Evolutionary conservation across 2,888 invertebrate genomes (phyloP).

Genomic region (Acholoe squamosa): DNA sequence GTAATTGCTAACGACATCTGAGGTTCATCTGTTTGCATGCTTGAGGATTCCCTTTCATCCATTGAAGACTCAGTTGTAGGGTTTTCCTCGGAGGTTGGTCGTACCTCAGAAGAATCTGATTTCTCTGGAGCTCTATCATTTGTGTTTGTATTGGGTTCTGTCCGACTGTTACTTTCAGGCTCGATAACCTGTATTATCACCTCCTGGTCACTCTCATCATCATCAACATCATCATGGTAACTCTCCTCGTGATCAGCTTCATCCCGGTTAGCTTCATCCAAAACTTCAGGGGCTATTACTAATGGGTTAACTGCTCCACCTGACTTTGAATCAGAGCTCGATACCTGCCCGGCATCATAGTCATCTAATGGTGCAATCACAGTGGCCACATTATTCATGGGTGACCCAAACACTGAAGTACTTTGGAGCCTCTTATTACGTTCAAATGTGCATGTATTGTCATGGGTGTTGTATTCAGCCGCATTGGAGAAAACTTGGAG

Average conservation of each 20-base stretch:
- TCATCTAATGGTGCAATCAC: conserved; percentile 34
- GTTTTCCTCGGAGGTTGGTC: neutral
- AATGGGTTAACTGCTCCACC: neutral
- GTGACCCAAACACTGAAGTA: neutral
- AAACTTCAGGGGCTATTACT: neutral
- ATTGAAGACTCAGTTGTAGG: neutral
- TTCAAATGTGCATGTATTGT: neutral
- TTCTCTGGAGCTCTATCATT: too few species aligned
- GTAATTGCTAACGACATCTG: neutral
- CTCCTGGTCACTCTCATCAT: conserved; percentile 28
- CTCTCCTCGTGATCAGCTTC: neutral
- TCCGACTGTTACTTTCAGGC: neutral
- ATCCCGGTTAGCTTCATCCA: neutral
- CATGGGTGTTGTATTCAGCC: neutral
- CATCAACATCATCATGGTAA: neutral
- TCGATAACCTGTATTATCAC: neutral
- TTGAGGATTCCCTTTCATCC: neutral
- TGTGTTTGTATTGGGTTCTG: too few species aligned
- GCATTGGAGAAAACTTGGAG: neutral
- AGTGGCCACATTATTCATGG: neutral
- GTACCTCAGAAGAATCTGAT: neutral
- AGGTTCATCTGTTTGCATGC: neutral
- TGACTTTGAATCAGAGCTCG: neutral
- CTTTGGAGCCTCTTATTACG: neutral
- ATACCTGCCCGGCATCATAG: neutral